phyloP scores from a whole-genome alignment of 2,888 invertebrate genomes.

The Pristionchus japonicus region DNA sequence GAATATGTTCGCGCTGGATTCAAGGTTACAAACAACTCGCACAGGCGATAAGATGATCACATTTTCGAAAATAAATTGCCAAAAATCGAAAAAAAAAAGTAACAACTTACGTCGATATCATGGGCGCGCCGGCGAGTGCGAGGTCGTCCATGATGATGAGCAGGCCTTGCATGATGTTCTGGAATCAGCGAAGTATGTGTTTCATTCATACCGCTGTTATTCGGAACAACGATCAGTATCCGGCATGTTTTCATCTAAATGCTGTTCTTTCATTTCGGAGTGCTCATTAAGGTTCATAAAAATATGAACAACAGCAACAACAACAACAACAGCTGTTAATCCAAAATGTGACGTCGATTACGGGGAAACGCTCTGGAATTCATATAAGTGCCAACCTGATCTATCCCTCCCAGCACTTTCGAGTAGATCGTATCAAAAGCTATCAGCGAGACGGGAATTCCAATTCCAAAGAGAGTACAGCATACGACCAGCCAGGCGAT shows the following conservation, averaged over 20 bases:
- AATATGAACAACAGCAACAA: not conserved
- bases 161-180: conserved; percentile 44
- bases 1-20: too few species aligned
- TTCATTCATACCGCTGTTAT: too few species aligned
- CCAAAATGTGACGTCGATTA: too few species aligned
- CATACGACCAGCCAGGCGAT: not conserved
- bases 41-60: too few species aligned
- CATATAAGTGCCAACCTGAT: conserved; percentile 1
- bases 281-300: too few species aligned
- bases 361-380: too few species aligned
- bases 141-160: conserved; percentile 37
- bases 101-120: not conserved
- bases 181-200: not conserved
- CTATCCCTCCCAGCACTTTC: conserved; percentile 32
- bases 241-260: too few species aligned
- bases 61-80: not conserved
- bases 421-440: conserved; percentile 35
- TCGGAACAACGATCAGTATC: too few species aligned
- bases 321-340: not conserved
- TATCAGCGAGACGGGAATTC: conserved; percentile 29
- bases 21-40: too few species aligned
- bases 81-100: not conserved
- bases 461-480: not conserved
- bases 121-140: conserved; percentile 10
- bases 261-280: too few species aligned